Conservation (phyloP, 1,140 invertebrate genomes). For the Himalopsyche phryganea region DNA sequence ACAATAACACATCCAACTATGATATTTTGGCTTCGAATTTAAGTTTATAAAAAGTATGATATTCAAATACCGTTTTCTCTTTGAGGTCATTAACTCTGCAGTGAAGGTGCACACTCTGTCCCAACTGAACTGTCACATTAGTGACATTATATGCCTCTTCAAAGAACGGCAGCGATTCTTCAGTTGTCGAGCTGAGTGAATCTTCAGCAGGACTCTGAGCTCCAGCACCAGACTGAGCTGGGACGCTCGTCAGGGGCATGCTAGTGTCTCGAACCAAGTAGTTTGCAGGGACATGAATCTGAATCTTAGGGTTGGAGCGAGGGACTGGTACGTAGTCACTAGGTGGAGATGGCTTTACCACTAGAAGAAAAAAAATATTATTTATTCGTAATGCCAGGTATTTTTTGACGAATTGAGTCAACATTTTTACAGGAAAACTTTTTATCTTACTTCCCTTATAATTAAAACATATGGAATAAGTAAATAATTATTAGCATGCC, state of each 20-base stretch:
- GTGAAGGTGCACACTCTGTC: constrained; percentile 58
- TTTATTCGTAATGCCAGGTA: too few relatives aligned
- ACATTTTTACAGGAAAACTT: too few relatives aligned
- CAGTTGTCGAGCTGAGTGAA: too few relatives aligned
- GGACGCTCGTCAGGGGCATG: constrained; percentile 14
- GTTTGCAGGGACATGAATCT: constrained; percentile 14
- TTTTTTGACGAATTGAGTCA: too few relatives aligned
- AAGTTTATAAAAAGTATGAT: too few relatives aligned
- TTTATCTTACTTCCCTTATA: too few relatives aligned
- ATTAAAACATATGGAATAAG: too few relatives aligned
- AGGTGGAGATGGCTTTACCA: constrained; percentile 16
- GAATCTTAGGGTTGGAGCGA: constrained; percentile 12
- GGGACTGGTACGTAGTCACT: constrained; percentile 1
- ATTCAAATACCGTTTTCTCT: constrained; percentile 59
- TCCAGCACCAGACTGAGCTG: not conserved
- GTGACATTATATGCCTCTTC: constrained; percentile 49
- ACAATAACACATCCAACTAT: too few relatives aligned
- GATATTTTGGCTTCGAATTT: too few relatives aligned
- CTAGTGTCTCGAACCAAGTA: not conserved
- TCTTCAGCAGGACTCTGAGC: too few relatives aligned
- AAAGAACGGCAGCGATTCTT: constrained; percentile 54
- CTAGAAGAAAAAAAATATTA: constrained; percentile 3
- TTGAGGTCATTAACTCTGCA: constrained; percentile 63
- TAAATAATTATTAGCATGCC: too few relatives aligned
- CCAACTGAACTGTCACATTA: constrained; percentile 61